Percentiles rank a stretch among this genome's conserved stretches.
Conservation (phyloP, 2,113 vertebrate genomes). For the Anguilla japonica region DNA sequence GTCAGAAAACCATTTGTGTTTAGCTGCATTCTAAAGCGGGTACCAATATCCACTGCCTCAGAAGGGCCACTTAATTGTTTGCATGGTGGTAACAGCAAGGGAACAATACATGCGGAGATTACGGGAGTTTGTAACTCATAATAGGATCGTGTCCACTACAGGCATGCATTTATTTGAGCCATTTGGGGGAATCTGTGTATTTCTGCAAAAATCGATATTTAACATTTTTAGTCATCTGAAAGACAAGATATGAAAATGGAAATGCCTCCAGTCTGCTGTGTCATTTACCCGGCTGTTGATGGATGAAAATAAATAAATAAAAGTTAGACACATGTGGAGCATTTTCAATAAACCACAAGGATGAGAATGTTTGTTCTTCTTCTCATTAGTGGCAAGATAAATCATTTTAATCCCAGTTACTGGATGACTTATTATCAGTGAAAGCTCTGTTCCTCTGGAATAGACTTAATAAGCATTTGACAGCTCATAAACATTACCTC, state of each 20-base stretch:
- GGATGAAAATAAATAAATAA: neutral
- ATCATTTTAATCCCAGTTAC: neutral
- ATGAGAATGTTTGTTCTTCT: neutral
- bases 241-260: neutral
- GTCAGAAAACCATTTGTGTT: neutral
- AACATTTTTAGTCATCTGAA: neutral
- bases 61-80: neutral
- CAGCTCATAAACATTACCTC: neutral
- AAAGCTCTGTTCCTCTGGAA: neutral
- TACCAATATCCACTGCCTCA: neutral
- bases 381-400: neutral
- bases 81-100: neutral
- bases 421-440: neutral
- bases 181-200: neutral
- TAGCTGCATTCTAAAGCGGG: neutral
- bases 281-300: neutral
- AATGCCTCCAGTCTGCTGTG: neutral
- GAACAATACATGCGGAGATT: neutral
- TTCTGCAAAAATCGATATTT: no score
- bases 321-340: neutral
- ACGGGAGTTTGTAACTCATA: neutral
- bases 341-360: neutral
- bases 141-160: neutral
- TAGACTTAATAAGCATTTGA: neutral
- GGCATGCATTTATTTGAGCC: neutral